phyloP scores from a whole-genome alignment of 2,888 invertebrate species.

The Bimastos eiseni region DNA sequence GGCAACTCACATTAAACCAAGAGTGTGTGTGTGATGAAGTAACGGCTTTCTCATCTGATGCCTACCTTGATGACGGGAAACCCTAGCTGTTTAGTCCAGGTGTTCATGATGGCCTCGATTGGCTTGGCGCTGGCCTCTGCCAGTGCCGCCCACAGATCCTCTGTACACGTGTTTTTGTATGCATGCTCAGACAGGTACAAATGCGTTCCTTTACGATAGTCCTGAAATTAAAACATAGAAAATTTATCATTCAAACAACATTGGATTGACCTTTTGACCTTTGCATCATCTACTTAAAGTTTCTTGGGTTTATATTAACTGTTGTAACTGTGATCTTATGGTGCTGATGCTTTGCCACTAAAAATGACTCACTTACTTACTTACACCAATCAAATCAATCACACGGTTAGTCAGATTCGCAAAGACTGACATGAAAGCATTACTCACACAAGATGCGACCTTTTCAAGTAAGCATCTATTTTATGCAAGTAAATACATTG shows the following conservation, averaged over 20 bases:
- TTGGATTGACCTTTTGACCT: too few relatives aligned
- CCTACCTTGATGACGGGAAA: constrained; percentile 78
- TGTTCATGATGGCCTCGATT: constrained; percentile 87
- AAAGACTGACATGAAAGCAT: too few relatives aligned
- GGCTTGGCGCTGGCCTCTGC: constrained; percentile 87
- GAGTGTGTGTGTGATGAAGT: too few relatives aligned
- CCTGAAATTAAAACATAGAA: constrained; percentile 61
- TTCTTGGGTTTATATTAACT: too few relatives aligned
- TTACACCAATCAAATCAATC: not conserved
- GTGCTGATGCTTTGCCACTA: too few relatives aligned
- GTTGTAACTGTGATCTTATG: too few relatives aligned
- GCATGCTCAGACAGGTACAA: constrained; percentile 81
- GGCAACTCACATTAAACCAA: too few relatives aligned
- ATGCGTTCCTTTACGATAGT: constrained; percentile 90
- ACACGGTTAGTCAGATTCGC: not conserved
- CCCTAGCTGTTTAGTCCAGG: constrained; percentile 95
- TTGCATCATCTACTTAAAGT: too few relatives aligned
- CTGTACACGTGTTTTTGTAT: constrained; percentile 88
- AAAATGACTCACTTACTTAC: not conserved
- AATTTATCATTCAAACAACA: not conserved
- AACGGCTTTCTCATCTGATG: not conserved
- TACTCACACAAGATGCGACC: not conserved
- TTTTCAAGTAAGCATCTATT: not conserved
- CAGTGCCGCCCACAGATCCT: constrained; percentile 88
- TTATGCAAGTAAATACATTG: not conserved